A percentile compares a stretch with the other conserved stretches of the same genome.
Evolutionary conservation across 2,888 invertebrate species (phyloP).

Genomic region (Tetranychus piercei): DNA sequence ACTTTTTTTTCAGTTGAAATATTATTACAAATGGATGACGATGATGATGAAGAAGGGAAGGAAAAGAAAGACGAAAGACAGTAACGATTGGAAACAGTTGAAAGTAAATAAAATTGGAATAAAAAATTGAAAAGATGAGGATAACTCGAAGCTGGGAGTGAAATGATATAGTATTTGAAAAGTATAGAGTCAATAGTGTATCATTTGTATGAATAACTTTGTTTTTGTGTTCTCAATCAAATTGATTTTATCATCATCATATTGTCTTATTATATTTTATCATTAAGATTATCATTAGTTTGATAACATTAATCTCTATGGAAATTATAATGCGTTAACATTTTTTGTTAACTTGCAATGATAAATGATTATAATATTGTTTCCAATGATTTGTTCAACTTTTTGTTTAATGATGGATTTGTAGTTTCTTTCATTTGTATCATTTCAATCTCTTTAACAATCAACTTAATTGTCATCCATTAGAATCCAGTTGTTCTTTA

Average conservation of each 20-base stretch:
- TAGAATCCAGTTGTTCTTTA: too few species aligned
- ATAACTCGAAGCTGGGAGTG: not conserved
- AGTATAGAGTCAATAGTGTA: not conserved
- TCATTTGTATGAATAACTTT: not conserved
- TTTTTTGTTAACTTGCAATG: not conserved
- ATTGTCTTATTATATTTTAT: too few species aligned
- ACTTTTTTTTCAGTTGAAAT: not conserved
- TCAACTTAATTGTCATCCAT: too few species aligned
- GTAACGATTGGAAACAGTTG: not conserved
- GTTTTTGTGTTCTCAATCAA: not conserved
- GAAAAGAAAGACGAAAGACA: not conserved
- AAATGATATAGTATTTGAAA: not conserved
- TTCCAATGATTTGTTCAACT: not conserved
- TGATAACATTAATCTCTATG: too few species aligned
- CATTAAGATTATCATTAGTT: too few species aligned
- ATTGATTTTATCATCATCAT: too few species aligned
- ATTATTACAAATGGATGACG: not conserved
- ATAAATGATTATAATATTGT: not conserved
- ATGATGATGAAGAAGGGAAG: not conserved
- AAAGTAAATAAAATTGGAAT: not conserved
- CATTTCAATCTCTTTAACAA: not conserved
- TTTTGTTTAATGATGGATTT: not conserved
- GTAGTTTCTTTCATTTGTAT: not conserved
- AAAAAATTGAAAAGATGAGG: not conserved
- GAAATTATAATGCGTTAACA: too few species aligned